phyloP scores from a whole-genome alignment of 2,113 vertebrate species.

The Bubo scandiacus region DNA sequence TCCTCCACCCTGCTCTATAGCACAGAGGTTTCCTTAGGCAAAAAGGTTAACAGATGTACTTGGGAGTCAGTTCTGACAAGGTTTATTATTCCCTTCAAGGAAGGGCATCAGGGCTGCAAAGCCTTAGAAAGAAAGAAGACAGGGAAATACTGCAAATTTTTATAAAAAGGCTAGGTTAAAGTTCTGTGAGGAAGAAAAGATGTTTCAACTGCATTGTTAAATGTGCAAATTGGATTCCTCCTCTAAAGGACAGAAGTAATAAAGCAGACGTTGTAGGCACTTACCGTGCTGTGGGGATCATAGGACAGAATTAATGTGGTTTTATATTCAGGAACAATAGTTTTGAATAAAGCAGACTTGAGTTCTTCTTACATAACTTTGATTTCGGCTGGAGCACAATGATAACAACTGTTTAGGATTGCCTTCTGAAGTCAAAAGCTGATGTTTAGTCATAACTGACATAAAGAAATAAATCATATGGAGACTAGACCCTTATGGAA shows the following conservation, averaged over 20 bases:
- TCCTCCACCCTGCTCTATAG: background rate
- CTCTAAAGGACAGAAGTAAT: background rate
- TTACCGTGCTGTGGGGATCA: background rate
- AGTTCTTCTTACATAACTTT: background rate
- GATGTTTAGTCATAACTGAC: background rate
- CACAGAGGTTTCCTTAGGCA: slow-evolving; percentile 31
- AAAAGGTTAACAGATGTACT: background rate
- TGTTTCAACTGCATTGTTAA: background rate
- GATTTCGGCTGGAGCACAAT: background rate
- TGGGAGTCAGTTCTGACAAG: background rate
- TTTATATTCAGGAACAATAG: background rate
- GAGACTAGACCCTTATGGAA: background rate
- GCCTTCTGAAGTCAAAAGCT: background rate
- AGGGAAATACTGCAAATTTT: background rate
- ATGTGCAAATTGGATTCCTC: background rate
- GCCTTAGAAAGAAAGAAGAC: background rate
- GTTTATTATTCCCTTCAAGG: background rate
- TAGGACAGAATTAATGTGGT: background rate
- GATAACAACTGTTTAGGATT: background rate
- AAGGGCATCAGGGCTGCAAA: background rate
- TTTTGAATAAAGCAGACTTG: background rate
- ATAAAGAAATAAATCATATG: background rate
- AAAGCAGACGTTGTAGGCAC: background rate
- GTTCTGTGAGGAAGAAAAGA: background rate
- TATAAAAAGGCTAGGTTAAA: background rate